Conservation (phyloP, 2,888 invertebrate genomes). For the Dicycla oo region DNA sequence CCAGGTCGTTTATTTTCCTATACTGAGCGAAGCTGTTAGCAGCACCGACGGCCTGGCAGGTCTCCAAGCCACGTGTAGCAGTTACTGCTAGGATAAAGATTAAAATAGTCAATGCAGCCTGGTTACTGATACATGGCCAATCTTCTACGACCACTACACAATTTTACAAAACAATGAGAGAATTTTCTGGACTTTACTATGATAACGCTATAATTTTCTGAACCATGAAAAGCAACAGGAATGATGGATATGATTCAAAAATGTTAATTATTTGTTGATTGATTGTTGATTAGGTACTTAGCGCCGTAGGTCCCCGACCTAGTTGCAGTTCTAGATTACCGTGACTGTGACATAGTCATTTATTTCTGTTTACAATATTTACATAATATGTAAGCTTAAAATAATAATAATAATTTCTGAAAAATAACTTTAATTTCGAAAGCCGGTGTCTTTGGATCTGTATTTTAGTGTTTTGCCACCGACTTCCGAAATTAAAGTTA, state of each 20-base stretch:
- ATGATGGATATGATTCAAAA: background rate
- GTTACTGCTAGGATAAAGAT: constrained; percentile 53
- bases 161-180: constrained; percentile 1
- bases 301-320: background rate
- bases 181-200: background rate
- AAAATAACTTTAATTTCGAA: too few species aligned
- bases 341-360: too few species aligned
- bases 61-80: constrained; percentile 57
- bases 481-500: too few species aligned
- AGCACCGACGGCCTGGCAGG: constrained; percentile 45
- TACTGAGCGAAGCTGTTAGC: constrained; percentile 44
- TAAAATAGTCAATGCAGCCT: constrained; percentile 15
- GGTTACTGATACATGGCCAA: constrained; percentile 18
- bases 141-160: background rate
- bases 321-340: background rate
- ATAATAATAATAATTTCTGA: too few species aligned
- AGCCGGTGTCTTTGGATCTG: too few species aligned
- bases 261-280: background rate
- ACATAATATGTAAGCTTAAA: too few species aligned
- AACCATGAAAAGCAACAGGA: background rate
- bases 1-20: constrained; percentile 51
- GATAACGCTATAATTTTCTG: background rate
- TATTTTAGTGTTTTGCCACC: too few species aligned
- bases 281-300: background rate
- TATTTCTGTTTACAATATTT: too few species aligned